A percentile compares a stretch with the other conserved stretches of the same genome.
These are phyloP conservation scores for Apostichopus californicus DNA, from an alignment of 35 echinoderm and acorn worm genomes.

Conservation along the genomic window DNA sequence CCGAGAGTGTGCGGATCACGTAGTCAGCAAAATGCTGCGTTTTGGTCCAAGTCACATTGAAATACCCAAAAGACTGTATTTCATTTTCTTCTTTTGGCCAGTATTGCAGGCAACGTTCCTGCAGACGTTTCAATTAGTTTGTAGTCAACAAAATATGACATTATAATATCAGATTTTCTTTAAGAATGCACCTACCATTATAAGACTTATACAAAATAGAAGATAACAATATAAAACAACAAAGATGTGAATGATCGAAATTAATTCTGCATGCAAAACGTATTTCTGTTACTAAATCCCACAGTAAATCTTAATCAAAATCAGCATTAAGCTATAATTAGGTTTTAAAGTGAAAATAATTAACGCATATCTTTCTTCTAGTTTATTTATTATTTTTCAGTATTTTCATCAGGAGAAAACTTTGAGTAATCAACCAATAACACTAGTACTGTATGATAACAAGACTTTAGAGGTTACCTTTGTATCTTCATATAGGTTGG, in stretches of 20 bases:
- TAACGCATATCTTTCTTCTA: too few relatives aligned
- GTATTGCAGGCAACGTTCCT: not conserved
- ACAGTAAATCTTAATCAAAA: too few relatives aligned
- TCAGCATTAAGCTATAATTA: too few relatives aligned
- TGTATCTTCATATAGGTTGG: conserved; percentile 64
- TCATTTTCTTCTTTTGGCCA: not conserved
- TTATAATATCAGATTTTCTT: not conserved
- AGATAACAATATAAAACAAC: not conserved
- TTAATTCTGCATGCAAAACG: not conserved
- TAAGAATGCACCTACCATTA: not conserved
- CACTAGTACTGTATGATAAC: too few relatives aligned
- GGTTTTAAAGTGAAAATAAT: too few relatives aligned
- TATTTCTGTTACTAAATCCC: too few relatives aligned
- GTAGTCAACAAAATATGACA: not conserved
- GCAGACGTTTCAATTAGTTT: not conserved
- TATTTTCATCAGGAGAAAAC: too few relatives aligned
- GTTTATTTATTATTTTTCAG: too few relatives aligned
- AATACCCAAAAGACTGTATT: not conserved
- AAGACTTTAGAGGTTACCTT: conserved; percentile 56
- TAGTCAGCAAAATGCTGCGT: not conserved
- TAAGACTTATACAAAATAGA: not conserved
- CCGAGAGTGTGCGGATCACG: not conserved
- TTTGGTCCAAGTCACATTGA: not conserved
- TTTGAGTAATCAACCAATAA: too few relatives aligned
- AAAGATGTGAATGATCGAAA: not conserved